phyloP scores from a whole-genome alignment of 2,797 vertebrate genomes.

The Crocodylus rhombifer region DNA sequence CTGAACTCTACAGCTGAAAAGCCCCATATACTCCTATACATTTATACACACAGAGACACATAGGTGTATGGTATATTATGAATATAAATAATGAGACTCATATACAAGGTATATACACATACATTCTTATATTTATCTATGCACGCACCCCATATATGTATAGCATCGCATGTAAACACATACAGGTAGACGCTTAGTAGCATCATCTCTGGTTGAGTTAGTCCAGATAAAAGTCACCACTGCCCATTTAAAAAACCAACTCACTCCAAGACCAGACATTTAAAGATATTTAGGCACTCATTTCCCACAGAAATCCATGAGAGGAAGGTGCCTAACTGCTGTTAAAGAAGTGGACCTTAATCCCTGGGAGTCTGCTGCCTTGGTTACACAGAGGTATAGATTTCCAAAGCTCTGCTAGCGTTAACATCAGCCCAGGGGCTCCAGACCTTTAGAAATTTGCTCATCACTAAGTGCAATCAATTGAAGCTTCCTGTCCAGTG shows the following conservation, averaged over 20 bases:
- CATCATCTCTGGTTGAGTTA: too few relatives aligned
- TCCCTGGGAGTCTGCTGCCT: neutral
- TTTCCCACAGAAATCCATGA: neutral
- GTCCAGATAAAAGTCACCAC: too few relatives aligned
- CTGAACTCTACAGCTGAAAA: neutral
- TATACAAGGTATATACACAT: too few relatives aligned
- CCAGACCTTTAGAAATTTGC: neutral
- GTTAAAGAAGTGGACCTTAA: neutral
- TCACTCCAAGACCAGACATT: neutral
- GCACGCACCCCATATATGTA: too few relatives aligned
- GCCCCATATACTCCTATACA: too few relatives aligned
- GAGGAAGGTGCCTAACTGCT: neutral
- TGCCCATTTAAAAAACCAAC: neutral
- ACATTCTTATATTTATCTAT: too few relatives aligned
- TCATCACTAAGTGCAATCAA: rapidly evolving
- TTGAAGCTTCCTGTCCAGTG: neutral
- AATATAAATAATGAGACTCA: too few relatives aligned
- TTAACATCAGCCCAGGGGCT: neutral
- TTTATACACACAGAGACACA: too few relatives aligned
- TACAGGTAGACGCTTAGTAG: too few relatives aligned
- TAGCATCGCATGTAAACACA: too few relatives aligned
- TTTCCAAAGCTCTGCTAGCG: neutral
- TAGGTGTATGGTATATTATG: too few relatives aligned
- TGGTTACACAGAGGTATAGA: neutral
- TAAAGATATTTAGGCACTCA: neutral